Conservation (phyloP, 2,888 invertebrate genomes). For the Acrobasis suavella region DNA sequence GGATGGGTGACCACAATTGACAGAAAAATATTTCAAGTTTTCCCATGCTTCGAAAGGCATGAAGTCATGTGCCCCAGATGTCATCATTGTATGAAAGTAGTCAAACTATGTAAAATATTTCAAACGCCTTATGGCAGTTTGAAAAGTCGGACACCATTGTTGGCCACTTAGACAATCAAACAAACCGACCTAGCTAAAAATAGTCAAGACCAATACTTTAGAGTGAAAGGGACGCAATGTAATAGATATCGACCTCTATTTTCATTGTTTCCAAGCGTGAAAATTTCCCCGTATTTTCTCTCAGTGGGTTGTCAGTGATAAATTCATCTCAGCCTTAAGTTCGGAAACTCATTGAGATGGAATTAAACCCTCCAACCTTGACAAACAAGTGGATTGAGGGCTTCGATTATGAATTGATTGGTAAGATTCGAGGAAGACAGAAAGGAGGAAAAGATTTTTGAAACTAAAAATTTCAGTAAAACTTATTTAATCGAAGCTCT, state of each 20-base stretch:
- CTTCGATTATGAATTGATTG: slow-evolving; percentile 16
- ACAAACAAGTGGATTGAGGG: slow-evolving; percentile 17
- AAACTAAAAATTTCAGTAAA: not conserved
- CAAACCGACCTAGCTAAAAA: no score
- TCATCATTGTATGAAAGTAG: no score
- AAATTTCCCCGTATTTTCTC: slow-evolving; percentile 13
- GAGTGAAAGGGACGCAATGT: not conserved
- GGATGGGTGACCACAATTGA: no score
- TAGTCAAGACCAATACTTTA: no score
- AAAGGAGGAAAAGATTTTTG: not conserved
- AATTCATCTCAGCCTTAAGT: slow-evolving; percentile 22
- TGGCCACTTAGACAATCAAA: no score
- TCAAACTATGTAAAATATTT: no score
- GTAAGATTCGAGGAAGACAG: not conserved
- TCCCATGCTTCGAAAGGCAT: no score
- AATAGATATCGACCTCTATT: slow-evolving; percentile 10
- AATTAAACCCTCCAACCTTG: slow-evolving; percentile 23
- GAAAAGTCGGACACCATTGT: no score
- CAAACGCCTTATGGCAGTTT: no score
- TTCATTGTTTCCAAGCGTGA: slow-evolving; percentile 13
- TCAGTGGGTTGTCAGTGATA: slow-evolving; percentile 19
- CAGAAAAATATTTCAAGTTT: no score
- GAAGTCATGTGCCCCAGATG: no score
- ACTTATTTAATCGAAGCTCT: no score
- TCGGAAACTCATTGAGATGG: slow-evolving; percentile 21